Percentiles rank a stretch among this genome's conserved stretches.
Conservation (phyloP, 2,888 invertebrate species). For the Punctoribates punctum region DNA sequence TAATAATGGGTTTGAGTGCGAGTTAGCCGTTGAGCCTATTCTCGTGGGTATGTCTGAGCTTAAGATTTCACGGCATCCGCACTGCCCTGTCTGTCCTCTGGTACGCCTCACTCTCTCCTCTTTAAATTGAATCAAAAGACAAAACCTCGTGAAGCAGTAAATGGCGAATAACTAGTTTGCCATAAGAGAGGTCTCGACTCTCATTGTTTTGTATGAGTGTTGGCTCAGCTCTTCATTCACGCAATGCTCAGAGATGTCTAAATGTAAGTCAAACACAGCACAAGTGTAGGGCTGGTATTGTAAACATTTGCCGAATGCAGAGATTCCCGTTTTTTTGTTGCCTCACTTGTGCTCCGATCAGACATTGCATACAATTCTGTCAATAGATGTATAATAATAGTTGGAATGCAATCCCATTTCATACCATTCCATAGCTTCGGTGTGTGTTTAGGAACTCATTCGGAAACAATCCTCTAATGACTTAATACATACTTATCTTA, state of each 20-base stretch:
- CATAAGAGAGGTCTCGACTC: conserved; percentile 24
- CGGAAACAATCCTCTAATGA: conserved; percentile 9
- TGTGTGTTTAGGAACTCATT: conserved; percentile 17
- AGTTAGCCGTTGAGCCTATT: conserved; percentile 8
- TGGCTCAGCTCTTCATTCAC: conserved; percentile 25
- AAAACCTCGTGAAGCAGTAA: conserved; percentile 32
- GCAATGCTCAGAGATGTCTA: conserved; percentile 35
- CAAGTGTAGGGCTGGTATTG: conserved; percentile 26
- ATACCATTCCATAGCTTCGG: background rate
- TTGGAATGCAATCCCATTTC: background rate
- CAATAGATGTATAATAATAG: background rate
- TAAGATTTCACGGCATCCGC: conserved; percentile 24
- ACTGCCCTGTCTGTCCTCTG: background rate
- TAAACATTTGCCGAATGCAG: conserved; percentile 33
- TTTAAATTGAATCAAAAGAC: conserved; percentile 36
- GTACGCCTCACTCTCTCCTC: conserved; percentile 13
- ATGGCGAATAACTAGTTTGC: conserved; percentile 16
- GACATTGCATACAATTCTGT: conserved; percentile 12
- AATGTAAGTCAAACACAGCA: conserved; percentile 37
- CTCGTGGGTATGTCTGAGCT: conserved; percentile 25
- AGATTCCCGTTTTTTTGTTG: background rate
- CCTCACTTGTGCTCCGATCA: background rate
- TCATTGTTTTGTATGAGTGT: conserved; percentile 1
- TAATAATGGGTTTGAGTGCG: conserved; percentile 18
- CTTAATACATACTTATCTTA: conserved; percentile 7